A percentile compares a stretch with the other conserved stretches of the same genome.
phyloP scores from a whole-genome alignment of 2,888 invertebrate species.

The Xanthorhoe designata region DNA sequence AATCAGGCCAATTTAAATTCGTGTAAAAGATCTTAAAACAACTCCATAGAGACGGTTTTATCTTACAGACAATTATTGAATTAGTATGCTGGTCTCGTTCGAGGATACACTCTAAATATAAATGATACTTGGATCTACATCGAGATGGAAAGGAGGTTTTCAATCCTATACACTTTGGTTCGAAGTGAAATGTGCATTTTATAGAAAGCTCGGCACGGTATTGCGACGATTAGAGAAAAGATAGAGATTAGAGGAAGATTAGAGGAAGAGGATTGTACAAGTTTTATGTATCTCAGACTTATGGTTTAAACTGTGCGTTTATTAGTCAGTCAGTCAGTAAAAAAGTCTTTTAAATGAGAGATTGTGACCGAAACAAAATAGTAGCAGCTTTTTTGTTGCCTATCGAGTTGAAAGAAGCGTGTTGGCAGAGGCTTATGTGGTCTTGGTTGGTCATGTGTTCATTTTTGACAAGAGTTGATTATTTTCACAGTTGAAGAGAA shows the following conservation, averaged over 20 bases:
- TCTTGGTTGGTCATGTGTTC: too few species aligned
- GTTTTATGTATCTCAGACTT: too few species aligned
- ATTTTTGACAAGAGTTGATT: too few species aligned
- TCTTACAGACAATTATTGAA: conserved; percentile 24
- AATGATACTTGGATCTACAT: conserved; percentile 10
- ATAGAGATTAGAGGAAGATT: too few species aligned
- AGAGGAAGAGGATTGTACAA: too few species aligned
- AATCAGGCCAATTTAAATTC: conserved; percentile 24
- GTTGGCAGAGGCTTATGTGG: too few species aligned
- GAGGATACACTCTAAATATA: conserved; percentile 26
- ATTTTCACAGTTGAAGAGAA: too few species aligned
- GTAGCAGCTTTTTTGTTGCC: neutral
- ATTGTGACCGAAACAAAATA: too few species aligned
- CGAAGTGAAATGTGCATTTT: conserved; percentile 8
- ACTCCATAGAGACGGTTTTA: conserved; percentile 7
- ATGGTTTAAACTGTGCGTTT: too few species aligned
- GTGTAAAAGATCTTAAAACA: conserved; percentile 15
- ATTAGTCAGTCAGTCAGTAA: too few species aligned
- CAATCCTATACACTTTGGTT: conserved; percentile 24
- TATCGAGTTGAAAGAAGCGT: too few species aligned
- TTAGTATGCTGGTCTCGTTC: conserved; percentile 24
- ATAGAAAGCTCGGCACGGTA: neutral
- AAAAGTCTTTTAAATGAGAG: too few species aligned
- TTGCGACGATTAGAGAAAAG: neutral
- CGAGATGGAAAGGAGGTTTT: conserved; percentile 15